These are phyloP conservation scores for Bombyx mori DNA, from an alignment of 1,140 invertebrate genomes.

Conservation along the genomic window DNA sequence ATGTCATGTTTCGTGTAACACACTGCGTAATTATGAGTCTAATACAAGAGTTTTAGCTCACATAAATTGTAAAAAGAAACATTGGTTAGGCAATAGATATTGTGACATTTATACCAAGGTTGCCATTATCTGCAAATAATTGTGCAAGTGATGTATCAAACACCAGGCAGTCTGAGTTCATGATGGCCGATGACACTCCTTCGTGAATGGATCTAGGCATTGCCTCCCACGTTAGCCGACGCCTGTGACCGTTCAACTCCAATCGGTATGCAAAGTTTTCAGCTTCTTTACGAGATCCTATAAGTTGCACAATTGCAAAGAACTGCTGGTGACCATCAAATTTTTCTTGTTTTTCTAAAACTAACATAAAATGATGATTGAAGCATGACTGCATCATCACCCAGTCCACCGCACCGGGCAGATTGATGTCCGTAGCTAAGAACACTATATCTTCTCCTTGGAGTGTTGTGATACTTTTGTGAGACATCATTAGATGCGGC, in stretches of 20 bases:
- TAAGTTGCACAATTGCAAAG: slow-evolving; percentile 99
- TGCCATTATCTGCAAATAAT: slow-evolving; percentile 98
- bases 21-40: no score
- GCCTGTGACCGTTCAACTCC: slow-evolving; percentile 94
- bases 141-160: slow-evolving; percentile 99
- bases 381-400: slow-evolving; percentile 99
- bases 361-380: slow-evolving; percentile 98
- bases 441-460: slow-evolving; percentile 99
- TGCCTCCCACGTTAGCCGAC: slow-evolving; percentile 98
- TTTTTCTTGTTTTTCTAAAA: slow-evolving; percentile 99
- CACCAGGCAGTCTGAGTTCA: slow-evolving; percentile 98
- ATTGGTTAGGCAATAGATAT: slow-evolving; percentile 86
- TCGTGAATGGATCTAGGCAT: slow-evolving; percentile 99
- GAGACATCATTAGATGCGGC: slow-evolving; percentile 96
- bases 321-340: slow-evolving; percentile 98
- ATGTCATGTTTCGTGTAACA: no score
- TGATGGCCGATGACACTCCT: slow-evolving; percentile 97
- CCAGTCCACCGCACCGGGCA: slow-evolving; percentile 99
- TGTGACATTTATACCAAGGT: slow-evolving; percentile 99
- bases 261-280: slow-evolving; percentile 99
- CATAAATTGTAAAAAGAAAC: background rate
- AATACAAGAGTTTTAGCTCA: no score
- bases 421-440: slow-evolving; percentile 98
- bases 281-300: slow-evolving; percentile 98
- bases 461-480: slow-evolving; percentile 99